phyloP scores from a whole-genome alignment of 2,888 invertebrate species.

The Scelioninae gen. 1 region DNA sequence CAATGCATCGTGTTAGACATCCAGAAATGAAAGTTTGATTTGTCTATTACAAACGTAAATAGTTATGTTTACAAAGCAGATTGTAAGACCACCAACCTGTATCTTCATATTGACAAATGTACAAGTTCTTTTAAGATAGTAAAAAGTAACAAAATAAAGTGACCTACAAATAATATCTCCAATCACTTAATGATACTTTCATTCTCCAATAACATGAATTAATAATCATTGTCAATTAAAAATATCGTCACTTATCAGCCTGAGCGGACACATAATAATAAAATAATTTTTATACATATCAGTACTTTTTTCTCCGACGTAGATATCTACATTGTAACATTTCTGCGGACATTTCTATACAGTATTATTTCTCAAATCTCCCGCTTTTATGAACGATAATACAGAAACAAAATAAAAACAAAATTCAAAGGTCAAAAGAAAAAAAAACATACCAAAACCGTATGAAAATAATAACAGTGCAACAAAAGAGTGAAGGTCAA shows the following conservation, averaged over 20 bases:
- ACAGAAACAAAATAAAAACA: not conserved
- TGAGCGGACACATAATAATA: constrained; percentile 4
- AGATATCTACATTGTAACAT: constrained; percentile 26
- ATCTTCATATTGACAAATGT: too few species aligned
- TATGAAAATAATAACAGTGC: too few species aligned
- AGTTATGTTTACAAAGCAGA: too few species aligned
- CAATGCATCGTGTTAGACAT: too few species aligned
- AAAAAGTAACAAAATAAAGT: constrained; percentile 5
- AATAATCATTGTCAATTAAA: constrained; percentile 30
- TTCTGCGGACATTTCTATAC: not conserved
- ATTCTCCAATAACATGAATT: not conserved
- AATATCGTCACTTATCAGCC: constrained; percentile 32
- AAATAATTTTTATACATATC: constrained; percentile 31
- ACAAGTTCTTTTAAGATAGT: not conserved
- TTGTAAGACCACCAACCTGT: too few species aligned
- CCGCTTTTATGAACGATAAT: not conserved
- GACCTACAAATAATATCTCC: constrained; percentile 52
- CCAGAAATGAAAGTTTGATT: too few species aligned
- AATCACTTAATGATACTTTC: constrained; percentile 13
- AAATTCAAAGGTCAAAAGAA: not conserved
- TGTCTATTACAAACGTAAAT: too few species aligned
- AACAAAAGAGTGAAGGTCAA: too few species aligned
- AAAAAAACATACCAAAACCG: not conserved
- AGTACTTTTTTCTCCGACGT: not conserved
- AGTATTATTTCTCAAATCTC: not conserved